Evolutionary conservation across 2,113 vertebrate genomes (phyloP).

Genomic region (Anoplopoma fimbria): DNA sequence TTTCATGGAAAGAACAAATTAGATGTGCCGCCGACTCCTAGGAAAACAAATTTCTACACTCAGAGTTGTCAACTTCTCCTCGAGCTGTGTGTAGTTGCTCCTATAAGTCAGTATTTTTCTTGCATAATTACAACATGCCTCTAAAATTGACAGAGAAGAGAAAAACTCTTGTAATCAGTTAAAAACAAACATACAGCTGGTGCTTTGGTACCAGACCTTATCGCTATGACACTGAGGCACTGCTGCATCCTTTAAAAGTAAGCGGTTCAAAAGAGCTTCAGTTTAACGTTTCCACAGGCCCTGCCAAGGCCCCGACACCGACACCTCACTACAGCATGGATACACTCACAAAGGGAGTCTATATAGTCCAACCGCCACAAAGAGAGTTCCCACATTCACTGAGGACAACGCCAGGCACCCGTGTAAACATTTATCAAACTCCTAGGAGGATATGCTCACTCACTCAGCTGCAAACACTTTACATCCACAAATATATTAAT

Average conservation of each 20-base stretch:
- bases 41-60: neutral
- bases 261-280: slow-evolving; percentile 50
- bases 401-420: slow-evolving; percentile 29
- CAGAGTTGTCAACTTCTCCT: neutral
- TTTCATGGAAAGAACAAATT: neutral
- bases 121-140: neutral
- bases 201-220: neutral
- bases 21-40: neutral
- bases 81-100: neutral
- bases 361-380: slow-evolving; percentile 61
- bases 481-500: slow-evolving; percentile 2
- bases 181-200: neutral
- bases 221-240: slow-evolving; percentile 15
- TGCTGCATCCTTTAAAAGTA: slow-evolving; percentile 41
- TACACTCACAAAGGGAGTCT: slow-evolving; percentile 62
- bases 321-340: slow-evolving; percentile 69
- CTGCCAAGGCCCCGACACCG: slow-evolving; percentile 73
- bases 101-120: neutral
- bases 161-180: neutral
- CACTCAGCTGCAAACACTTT: slow-evolving; percentile 9
- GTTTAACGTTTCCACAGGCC: slow-evolving; percentile 67
- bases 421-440: slow-evolving; percentile 28
- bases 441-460: slow-evolving; percentile 11
- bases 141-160: neutral
- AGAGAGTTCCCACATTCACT: slow-evolving; percentile 64